Conservation (phyloP, 92 coral and sea anemone species). For the Actinostola sp. region DNA sequence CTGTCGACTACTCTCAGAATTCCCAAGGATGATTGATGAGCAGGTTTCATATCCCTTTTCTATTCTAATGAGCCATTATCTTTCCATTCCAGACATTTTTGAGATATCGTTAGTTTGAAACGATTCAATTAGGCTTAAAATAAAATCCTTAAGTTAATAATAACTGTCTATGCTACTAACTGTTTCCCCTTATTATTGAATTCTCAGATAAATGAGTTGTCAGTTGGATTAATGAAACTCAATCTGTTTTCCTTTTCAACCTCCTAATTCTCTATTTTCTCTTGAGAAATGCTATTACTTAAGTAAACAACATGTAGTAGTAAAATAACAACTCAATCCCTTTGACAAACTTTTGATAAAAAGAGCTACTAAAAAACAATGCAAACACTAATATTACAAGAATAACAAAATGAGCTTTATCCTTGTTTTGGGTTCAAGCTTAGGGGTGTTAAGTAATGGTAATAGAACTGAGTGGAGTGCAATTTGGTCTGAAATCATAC, state of each 20-base stretch:
- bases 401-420: too few species aligned
- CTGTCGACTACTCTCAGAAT: background rate
- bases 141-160: slow-evolving; percentile 14
- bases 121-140: slow-evolving; percentile 2
- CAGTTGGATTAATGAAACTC: slow-evolving; percentile 1
- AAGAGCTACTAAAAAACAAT: too few species aligned
- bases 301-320: background rate
- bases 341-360: too few species aligned
- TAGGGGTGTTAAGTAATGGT: too few species aligned
- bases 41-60: background rate
- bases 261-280: background rate
- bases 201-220: background rate
- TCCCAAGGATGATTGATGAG: background rate
- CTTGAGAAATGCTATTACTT: background rate
- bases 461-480: too few species aligned
- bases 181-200: slow-evolving; percentile 6
- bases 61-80: slow-evolving; percentile 6
- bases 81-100: slow-evolving; percentile 28
- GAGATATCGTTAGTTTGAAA: background rate
- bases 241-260: background rate
- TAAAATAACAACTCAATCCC: too few species aligned
- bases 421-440: too few species aligned
- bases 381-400: too few species aligned
- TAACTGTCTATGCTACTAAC: background rate
- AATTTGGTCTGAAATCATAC: too few species aligned